Evolutionary conservation across 1,140 invertebrate genomes (phyloP).

Genomic region (Phortica variegata): DNA sequence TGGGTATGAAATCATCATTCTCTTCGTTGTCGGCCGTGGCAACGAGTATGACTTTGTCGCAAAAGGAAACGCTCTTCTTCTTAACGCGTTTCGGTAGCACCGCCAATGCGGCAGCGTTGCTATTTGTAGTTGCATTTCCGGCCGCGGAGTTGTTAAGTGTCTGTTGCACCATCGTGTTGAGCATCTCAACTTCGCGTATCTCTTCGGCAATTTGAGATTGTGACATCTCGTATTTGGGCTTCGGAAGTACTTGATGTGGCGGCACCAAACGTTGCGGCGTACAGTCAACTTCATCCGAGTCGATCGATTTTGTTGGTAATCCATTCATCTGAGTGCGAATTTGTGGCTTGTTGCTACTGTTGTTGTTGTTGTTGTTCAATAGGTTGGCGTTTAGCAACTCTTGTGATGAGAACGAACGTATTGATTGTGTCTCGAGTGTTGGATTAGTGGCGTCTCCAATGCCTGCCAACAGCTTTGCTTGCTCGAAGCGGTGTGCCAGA

Average conservation of each 20-base stretch:
- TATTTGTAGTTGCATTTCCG: slow-evolving; percentile 24
- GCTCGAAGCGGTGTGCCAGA: slow-evolving; percentile 81
- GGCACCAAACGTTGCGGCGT: slow-evolving; percentile 17
- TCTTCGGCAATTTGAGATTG: slow-evolving; percentile 59
- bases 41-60: slow-evolving; percentile 88
- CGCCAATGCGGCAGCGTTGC: background rate
- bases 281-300: slow-evolving; percentile 51
- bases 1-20: slow-evolving; percentile 85
- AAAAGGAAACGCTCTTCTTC: slow-evolving; percentile 93
- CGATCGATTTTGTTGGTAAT: slow-evolving; percentile 33
- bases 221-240: slow-evolving; percentile 50
- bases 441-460: slow-evolving; percentile 15
- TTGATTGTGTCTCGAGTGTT: slow-evolving; percentile 7
- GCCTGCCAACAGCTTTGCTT: slow-evolving; percentile 60
- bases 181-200: slow-evolving; percentile 61
- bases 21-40: slow-evolving; percentile 89
- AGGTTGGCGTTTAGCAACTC: slow-evolving; percentile 34
- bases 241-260: slow-evolving; percentile 27
- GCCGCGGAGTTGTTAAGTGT: slow-evolving; percentile 42
- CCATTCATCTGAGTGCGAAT: slow-evolving; percentile 55
- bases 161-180: slow-evolving; percentile 60
- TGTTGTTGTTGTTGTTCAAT: too few relatives aligned
- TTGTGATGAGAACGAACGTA: slow-evolving; percentile 47
- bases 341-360: slow-evolving; percentile 1
- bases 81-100: slow-evolving; percentile 63